Percentiles rank a stretch among this genome's conserved stretches.
Conservation (phyloP, 2,113 vertebrate genomes). For the Struthidea cinerea region DNA sequence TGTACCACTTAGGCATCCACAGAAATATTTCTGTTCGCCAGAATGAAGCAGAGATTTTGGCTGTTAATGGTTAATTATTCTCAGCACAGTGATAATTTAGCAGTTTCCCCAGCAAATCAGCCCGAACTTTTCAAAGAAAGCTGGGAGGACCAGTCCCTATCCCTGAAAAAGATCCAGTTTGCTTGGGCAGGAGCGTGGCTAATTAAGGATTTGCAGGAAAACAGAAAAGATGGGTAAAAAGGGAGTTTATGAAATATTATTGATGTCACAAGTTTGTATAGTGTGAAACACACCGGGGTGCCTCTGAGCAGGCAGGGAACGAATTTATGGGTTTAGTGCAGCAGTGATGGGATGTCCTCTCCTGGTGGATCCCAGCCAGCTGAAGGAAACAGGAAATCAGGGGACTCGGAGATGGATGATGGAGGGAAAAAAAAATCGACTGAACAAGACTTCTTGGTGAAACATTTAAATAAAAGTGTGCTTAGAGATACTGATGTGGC, state of each 20-base stretch:
- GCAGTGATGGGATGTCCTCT: not conserved
- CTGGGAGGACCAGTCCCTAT: not conserved
- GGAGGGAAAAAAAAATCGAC: not conserved
- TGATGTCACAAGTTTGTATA: accelerated
- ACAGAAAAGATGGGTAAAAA: not conserved
- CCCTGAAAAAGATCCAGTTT: not conserved
- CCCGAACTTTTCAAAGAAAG: not conserved
- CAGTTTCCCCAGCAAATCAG: not conserved
- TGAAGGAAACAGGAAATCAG: not conserved
- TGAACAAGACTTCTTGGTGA: not conserved
- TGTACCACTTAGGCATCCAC: not conserved
- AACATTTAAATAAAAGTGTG: not conserved
- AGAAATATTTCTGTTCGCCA: constrained; percentile 36
- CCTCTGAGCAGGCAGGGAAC: not conserved
- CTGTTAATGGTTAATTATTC: not conserved
- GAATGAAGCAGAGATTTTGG: not conserved
- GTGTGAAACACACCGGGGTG: not conserved
- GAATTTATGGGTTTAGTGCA: not conserved
- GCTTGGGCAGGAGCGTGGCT: not conserved
- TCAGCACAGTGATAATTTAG: not conserved
- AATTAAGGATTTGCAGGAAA: not conserved
- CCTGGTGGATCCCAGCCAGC: constrained; percentile 11
- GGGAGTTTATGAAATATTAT: not conserved
- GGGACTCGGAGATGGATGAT: not conserved
- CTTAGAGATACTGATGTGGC: not conserved